Conservation (phyloP, 1,140 invertebrate genomes). For the Teleogryllus occipitalis region DNA sequence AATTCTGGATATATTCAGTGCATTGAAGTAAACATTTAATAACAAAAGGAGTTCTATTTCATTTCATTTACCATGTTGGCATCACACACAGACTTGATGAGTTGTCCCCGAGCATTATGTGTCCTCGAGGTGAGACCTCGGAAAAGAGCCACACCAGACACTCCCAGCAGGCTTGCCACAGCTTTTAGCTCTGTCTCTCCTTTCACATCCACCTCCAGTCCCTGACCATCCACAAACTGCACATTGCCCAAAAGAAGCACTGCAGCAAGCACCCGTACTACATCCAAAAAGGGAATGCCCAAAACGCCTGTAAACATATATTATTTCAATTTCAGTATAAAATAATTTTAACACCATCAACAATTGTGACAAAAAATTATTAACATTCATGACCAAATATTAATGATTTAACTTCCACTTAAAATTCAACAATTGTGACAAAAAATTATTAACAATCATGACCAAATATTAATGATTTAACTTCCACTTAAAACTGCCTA, state of each 20-base stretch:
- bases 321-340: no score
- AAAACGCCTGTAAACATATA: constrained; percentile 50
- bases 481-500: background rate
- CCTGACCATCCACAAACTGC: constrained; percentile 68
- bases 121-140: constrained; percentile 76
- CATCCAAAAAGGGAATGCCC: constrained; percentile 89
- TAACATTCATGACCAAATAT: background rate
- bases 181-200: constrained; percentile 72
- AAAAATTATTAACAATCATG: background rate
- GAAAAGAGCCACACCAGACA: constrained; percentile 65
- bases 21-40: no score
- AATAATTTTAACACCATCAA: no score
- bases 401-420: background rate
- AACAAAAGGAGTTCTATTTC: background rate
- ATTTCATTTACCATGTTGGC: constrained; percentile 56
- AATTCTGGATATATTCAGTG: no score
- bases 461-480: constrained; percentile 6
- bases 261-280: constrained; percentile 81
- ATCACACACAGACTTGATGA: constrained; percentile 74
- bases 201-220: constrained; percentile 62
- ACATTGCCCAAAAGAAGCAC: constrained; percentile 87
- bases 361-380: background rate
- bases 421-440: background rate
- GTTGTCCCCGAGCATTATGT: constrained; percentile 72
- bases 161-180: constrained; percentile 73